Evolutionary conservation across 2,797 vertebrate species (phyloP).

Genomic region (Pipistrellus nathusii): DNA sequence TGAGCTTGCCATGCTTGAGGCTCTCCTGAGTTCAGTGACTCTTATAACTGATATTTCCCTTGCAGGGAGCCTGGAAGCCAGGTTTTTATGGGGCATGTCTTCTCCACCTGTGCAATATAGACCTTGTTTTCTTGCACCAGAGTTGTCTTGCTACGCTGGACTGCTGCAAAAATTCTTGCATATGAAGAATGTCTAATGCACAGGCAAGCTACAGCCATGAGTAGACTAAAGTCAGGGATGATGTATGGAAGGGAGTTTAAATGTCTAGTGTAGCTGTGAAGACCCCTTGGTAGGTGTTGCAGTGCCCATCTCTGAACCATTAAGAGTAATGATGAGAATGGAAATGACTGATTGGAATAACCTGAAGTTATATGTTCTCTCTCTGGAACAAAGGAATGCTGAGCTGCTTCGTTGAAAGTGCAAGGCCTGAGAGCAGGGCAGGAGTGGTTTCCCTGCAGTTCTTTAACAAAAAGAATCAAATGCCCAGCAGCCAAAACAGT

Average conservation of each 20-base stretch:
- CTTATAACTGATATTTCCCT: background rate
- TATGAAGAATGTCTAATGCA: slow-evolving; percentile 12
- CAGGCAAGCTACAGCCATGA: background rate
- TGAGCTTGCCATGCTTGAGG: background rate
- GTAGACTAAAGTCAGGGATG: too few relatives aligned
- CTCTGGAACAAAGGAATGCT: background rate
- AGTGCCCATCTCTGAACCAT: background rate
- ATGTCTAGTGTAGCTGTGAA: background rate
- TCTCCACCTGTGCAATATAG: background rate
- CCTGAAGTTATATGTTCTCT: background rate
- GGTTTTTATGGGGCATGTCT: background rate
- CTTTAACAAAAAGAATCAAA: slow-evolving; percentile 6
- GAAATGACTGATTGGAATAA: background rate
- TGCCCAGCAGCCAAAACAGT: background rate
- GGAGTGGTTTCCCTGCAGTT: background rate
- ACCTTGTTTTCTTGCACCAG: background rate
- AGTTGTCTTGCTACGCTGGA: background rate
- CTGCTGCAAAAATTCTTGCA: background rate
- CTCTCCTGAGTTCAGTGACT: background rate
- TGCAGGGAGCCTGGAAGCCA: background rate
- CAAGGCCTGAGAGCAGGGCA: background rate
- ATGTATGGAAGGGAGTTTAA: background rate
- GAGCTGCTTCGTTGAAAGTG: background rate
- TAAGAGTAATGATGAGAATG: background rate
- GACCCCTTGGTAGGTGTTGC: background rate